These are phyloP conservation scores for Tiphia femorata DNA, from an alignment of 2,888 invertebrate species.

Conservation along the genomic window DNA sequence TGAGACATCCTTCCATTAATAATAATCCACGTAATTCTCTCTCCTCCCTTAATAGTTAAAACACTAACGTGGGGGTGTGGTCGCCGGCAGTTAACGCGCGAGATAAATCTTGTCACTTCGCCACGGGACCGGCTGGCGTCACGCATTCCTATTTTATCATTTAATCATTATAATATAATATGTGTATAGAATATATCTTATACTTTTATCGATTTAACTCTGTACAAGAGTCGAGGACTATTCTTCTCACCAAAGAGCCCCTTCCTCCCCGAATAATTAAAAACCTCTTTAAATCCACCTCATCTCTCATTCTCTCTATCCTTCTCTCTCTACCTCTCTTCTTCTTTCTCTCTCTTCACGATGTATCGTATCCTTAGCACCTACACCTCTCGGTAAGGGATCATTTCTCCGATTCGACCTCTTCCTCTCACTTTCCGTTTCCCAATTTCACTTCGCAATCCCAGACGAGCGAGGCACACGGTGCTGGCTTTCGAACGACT, in stretches of 20 bases:
- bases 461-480: too few species aligned
- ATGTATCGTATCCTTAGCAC: neutral
- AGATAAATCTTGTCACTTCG: constrained; percentile 22
- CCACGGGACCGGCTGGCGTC: constrained; percentile 45
- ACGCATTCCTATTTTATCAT: too few species aligned
- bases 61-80: constrained; percentile 29
- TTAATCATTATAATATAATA: too few species aligned
- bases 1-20: too few species aligned
- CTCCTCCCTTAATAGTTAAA: too few species aligned
- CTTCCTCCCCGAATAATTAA: constrained; percentile 34
- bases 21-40: neutral
- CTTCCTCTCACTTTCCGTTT: neutral
- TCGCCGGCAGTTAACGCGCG: constrained; percentile 32
- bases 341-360: constrained; percentile 17
- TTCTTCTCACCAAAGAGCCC: constrained; percentile 40
- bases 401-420: neutral
- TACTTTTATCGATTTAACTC: constrained; percentile 51
- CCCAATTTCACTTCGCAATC: too few species aligned
- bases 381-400: neutral
- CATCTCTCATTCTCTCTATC: constrained; percentile 22
- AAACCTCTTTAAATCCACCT: constrained; percentile 27
- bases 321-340: constrained; percentile 17
- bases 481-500: constrained; percentile 38
- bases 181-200: constrained; percentile 53
- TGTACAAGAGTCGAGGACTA: constrained; percentile 55